Conservation (phyloP, 2,113 vertebrate species). For the Rhizomys pruinosus region DNA sequence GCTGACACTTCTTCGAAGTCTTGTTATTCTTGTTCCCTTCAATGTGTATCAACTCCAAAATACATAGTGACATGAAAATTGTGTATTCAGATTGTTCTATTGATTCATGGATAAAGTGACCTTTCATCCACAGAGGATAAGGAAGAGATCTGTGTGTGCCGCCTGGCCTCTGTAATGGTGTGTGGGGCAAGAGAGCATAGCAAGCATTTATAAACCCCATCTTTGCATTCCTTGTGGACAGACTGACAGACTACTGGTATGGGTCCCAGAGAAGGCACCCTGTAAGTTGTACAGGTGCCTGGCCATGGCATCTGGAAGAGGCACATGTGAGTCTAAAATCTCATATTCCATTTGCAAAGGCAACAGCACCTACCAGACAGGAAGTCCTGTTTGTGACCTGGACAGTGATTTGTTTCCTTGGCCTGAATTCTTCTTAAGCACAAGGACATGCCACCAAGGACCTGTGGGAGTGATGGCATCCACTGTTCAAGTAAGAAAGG, state of each 20-base stretch:
- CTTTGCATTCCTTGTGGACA: not conserved
- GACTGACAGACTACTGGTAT: not conserved
- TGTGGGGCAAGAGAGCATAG: not conserved
- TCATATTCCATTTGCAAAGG: not conserved
- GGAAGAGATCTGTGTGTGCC: constrained; percentile 44
- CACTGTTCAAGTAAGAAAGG: not conserved
- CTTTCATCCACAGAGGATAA: constrained; percentile 70
- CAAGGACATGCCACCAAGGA: fast-evolving
- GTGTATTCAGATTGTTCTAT: constrained; percentile 80
- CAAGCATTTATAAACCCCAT: fast-evolving
- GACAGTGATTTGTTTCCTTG: not conserved
- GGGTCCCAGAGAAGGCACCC: not conserved
- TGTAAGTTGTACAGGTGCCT: not conserved
- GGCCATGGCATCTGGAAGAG: not conserved
- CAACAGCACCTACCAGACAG: fast-evolving
- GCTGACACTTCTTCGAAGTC: constrained; percentile 53
- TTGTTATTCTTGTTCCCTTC: constrained; percentile 60
- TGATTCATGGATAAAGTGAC: constrained; percentile 77
- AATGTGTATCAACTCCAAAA: constrained; percentile 66
- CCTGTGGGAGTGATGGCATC: fast-evolving
- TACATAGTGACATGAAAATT: constrained; percentile 70
- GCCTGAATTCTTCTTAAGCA: not conserved
- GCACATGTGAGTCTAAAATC: fast-evolving
- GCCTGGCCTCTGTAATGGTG: not conserved
- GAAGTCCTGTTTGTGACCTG: not conserved